phyloP scores from a whole-genome alignment of 2,888 invertebrate genomes.

The Athalia rosae region DNA sequence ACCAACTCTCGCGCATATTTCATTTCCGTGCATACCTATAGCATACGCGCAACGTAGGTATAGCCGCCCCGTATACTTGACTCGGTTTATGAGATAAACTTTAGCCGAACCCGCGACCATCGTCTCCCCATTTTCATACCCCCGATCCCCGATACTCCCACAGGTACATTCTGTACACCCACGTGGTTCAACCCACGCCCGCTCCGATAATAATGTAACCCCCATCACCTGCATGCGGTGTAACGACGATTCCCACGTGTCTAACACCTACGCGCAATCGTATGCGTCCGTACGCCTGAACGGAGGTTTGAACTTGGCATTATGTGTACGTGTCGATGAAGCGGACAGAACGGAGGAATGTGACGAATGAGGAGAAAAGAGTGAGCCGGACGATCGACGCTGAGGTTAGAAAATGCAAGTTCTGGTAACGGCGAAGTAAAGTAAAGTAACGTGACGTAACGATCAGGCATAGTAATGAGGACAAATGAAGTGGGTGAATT shows the following conservation, averaged over 20 bases:
- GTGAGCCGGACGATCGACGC: not conserved
- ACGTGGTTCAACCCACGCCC: not conserved
- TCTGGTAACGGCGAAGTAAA: not conserved
- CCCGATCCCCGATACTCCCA: slow-evolving; percentile 24
- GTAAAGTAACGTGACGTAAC: slow-evolving; percentile 57
- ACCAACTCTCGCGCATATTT: slow-evolving; percentile 34
- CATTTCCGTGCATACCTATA: slow-evolving; percentile 21
- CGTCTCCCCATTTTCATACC: not conserved
- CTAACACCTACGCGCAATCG: too few relatives aligned
- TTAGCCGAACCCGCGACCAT: not conserved
- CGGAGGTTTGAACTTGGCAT: too few relatives aligned
- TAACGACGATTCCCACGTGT: not conserved
- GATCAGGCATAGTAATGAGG: slow-evolving; percentile 71
- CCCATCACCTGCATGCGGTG: not conserved
- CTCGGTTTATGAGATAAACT: slow-evolving; percentile 41
- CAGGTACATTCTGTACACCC: not conserved
- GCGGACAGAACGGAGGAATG: too few relatives aligned
- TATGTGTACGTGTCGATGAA: too few relatives aligned
- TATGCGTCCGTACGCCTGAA: too few relatives aligned
- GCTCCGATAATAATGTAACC: slow-evolving; percentile 18
- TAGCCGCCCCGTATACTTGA: not conserved
- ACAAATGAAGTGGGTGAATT: slow-evolving; percentile 72
- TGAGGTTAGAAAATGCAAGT: slow-evolving; percentile 15
- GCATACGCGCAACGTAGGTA: too few relatives aligned
- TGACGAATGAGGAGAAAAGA: too few relatives aligned